Evolutionary conservation across 2,888 invertebrate species (phyloP).

Genomic region (Gasteruption jaculator): DNA sequence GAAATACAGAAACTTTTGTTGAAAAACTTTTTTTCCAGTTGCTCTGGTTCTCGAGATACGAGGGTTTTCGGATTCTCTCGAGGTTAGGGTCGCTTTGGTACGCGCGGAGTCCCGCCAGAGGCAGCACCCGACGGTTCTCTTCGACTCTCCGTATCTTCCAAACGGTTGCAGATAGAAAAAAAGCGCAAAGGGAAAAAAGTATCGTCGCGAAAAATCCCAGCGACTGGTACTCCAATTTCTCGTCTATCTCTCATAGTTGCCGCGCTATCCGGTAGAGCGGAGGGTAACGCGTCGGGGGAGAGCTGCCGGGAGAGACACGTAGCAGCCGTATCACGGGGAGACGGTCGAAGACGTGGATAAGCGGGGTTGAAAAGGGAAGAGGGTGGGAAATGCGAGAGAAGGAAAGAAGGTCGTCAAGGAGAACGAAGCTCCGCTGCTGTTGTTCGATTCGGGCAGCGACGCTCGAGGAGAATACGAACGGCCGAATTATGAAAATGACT

Average conservation of each 20-base stretch:
- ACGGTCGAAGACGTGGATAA: no score
- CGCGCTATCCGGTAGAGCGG: constrained; percentile 16
- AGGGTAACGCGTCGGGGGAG: constrained; percentile 11
- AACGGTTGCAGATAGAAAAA: background rate
- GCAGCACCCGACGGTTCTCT: no score
- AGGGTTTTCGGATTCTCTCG: no score
- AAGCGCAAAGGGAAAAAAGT: constrained; percentile 12
- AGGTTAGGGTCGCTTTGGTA: no score
- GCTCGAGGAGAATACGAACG: constrained; percentile 58
- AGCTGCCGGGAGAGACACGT: constrained; percentile 8
- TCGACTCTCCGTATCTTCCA: no score
- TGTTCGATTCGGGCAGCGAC: constrained; percentile 57
- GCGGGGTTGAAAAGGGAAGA: constrained; percentile 9
- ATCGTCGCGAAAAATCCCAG: constrained; percentile 20
- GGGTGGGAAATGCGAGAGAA: constrained; percentile 14
- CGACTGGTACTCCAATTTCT: no score
- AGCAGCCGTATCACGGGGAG: no score
- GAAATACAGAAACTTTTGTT: no score
- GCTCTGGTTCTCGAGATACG: no score
- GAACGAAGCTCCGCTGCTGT: constrained; percentile 45
- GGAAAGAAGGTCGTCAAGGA: constrained; percentile 15
- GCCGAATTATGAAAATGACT: constrained; percentile 61
- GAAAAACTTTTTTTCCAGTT: no score
- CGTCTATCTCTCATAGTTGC: no score
- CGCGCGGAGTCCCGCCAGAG: no score